Base-by-base conservation (phyloP, 1,140 invertebrate species). In the Gerris buenoi region DNA sequence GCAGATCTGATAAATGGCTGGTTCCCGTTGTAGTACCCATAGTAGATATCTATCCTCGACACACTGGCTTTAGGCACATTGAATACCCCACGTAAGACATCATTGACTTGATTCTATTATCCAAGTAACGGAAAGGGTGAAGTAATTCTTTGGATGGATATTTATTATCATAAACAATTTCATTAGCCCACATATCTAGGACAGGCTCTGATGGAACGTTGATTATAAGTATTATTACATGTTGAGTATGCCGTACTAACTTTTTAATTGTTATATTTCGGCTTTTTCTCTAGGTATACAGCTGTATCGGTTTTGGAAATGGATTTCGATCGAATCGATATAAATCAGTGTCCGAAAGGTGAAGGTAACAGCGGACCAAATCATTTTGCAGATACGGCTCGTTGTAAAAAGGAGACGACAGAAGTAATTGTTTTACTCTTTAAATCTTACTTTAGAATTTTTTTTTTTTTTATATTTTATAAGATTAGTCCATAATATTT, bases 291-390 rank as follows among this genome's bases (percentile, higher is more conserved):
- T 70, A 95, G 93, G 71, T 96, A 97, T 75, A 95, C 95, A 1
- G 95, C 91, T 26, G 87, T 90, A 62, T 85, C 91, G 0, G 92
- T 97, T 0, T 83, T 97, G 76, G 95, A 98, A 83, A 90, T 97
- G 84, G 95, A 99, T 76, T 95, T 94, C 81, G 93, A 98, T 70
- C 83, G 95, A 73, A 92, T 98, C 79, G 95, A 98, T 77, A 95
- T 98, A 76, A 98, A 98, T 81, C 95, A 97, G 74, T 99, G 95
- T 85, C 93, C 94, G 0, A 79, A 79, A 68, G 89, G 92, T 68
- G 77, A 87, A 73, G 95, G 95, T 27, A 98, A 98, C 78, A 86
- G 83, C 68, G 84, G 85, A 18, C 89, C 91, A 0, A 98, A 98
- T 80, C 83, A 82, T 76, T 98, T 96, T 83, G 88, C 86, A 57